These are phyloP conservation scores for Pogona vitticeps DNA, from an alignment of 2,113 vertebrate species.

Conservation along the genomic window DNA sequence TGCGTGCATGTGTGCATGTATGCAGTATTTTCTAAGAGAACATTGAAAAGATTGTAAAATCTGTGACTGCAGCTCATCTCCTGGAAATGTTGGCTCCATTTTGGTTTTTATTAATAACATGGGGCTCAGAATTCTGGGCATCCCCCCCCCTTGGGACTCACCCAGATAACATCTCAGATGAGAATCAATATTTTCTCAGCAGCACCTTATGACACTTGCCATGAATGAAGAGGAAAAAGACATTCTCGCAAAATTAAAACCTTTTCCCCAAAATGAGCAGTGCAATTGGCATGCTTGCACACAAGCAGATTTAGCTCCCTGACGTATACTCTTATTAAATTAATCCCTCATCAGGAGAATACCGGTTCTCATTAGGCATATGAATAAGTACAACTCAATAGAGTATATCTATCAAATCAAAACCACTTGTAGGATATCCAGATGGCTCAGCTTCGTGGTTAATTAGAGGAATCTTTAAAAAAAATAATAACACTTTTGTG, in stretches of 20 bases:
- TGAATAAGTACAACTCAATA: constrained; percentile 6
- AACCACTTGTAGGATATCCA: neutral
- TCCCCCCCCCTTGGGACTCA: constrained; percentile 27
- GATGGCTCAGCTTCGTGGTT: constrained; percentile 1
- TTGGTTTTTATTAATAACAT: constrained; percentile 61
- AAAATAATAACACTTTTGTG: neutral
- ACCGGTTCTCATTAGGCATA: constrained; percentile 41
- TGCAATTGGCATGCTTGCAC: constrained; percentile 51
- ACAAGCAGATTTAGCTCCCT: constrained; percentile 49
- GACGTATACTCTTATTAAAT: constrained; percentile 38
- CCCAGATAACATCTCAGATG: constrained; percentile 41
- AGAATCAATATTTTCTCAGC: constrained; percentile 42
- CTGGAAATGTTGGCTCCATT: constrained; percentile 64
- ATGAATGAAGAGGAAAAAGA: constrained; percentile 48
- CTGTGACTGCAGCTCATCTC: constrained; percentile 65
- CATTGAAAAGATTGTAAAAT: constrained; percentile 67
- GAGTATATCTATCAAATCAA: constrained; percentile 1
- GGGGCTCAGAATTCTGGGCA: constrained; percentile 22
- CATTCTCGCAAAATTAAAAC: constrained; percentile 37
- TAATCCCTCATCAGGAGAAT: constrained; percentile 51
- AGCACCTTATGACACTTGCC: constrained; percentile 39
- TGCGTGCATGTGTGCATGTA: neutral
- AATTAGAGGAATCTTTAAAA: neutral
- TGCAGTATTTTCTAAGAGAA: constrained; percentile 64
- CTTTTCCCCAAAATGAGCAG: constrained; percentile 32